Conservation (phyloP, 1,140 invertebrate genomes). For the Pteromalus puparum region DNA sequence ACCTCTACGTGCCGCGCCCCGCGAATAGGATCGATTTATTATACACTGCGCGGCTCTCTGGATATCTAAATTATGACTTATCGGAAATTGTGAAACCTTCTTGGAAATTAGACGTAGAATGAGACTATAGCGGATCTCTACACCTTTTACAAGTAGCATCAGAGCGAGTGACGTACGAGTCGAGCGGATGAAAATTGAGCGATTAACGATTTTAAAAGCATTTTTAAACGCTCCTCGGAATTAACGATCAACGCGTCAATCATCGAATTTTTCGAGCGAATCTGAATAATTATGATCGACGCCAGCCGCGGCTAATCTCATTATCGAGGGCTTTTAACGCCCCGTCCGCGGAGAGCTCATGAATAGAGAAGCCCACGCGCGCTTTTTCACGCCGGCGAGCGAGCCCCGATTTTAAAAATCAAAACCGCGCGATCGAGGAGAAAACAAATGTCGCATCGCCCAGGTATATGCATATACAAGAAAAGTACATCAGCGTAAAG, state of each 20-base stretch:
- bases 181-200: no score
- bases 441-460: no score
- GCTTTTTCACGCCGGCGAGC: background rate
- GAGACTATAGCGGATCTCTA: no score
- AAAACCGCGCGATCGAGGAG: no score
- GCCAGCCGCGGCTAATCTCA: background rate
- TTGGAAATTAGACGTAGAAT: no score
- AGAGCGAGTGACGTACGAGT: no score
- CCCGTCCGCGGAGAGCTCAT: background rate
- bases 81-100: no score
- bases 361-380: background rate
- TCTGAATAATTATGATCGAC: conserved; percentile 33
- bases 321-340: conserved; percentile 28
- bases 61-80: background rate
- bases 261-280: conserved; percentile 9
- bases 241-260: conserved; percentile 7
- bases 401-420: no score
- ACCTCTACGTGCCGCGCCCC: background rate
- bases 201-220: background rate
- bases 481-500: conserved; percentile 22
- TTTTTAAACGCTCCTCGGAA: background rate
- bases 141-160: no score
- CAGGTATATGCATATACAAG: background rate
- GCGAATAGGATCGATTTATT: background rate
- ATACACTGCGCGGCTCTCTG: background rate